phyloP scores from a whole-genome alignment of 1,140 invertebrate genomes.

The Heliothis subflexa region DNA sequence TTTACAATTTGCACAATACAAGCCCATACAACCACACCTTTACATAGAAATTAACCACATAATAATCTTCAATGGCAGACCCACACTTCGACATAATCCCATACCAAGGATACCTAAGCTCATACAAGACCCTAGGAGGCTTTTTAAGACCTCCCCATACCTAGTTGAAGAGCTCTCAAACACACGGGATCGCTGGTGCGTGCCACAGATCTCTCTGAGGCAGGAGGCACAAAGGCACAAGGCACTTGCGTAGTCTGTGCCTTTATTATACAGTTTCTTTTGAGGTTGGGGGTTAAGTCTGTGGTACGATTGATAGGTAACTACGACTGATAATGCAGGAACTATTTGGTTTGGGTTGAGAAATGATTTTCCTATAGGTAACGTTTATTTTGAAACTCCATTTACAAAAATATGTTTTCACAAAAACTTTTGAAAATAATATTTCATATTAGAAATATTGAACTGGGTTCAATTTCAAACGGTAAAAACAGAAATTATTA shows the following conservation, averaged over 20 bases:
- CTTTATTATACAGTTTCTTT: slow-evolving; percentile 20
- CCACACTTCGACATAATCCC: neutral
- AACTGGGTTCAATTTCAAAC: too few relatives aligned
- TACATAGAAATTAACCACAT: neutral
- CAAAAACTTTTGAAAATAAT: too few relatives aligned
- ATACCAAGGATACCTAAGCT: neutral
- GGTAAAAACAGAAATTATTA: too few relatives aligned
- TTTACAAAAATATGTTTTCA: too few relatives aligned
- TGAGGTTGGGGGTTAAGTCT: slow-evolving; percentile 7
- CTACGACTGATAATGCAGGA: neutral
- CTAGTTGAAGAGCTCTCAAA: neutral
- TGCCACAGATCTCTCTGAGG: slow-evolving; percentile 33
- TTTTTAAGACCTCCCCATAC: slow-evolving; percentile 6
- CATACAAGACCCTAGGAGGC: neutral
- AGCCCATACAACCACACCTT: too few relatives aligned
- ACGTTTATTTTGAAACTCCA: too few relatives aligned
- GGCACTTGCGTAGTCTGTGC: slow-evolving; percentile 15
- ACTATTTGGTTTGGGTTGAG: neutral
- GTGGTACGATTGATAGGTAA: neutral
- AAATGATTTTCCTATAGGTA: too few relatives aligned
- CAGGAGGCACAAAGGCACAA: neutral
- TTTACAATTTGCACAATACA: too few relatives aligned
- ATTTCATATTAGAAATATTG: too few relatives aligned
- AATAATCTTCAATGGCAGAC: slow-evolving; percentile 4
- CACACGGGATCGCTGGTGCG: slow-evolving; percentile 24